A percentile compares a stretch with the other conserved stretches of the same genome.
phyloP scores from a whole-genome alignment of 2,888 invertebrate species.

The Leptinotarsa haldemani region DNA sequence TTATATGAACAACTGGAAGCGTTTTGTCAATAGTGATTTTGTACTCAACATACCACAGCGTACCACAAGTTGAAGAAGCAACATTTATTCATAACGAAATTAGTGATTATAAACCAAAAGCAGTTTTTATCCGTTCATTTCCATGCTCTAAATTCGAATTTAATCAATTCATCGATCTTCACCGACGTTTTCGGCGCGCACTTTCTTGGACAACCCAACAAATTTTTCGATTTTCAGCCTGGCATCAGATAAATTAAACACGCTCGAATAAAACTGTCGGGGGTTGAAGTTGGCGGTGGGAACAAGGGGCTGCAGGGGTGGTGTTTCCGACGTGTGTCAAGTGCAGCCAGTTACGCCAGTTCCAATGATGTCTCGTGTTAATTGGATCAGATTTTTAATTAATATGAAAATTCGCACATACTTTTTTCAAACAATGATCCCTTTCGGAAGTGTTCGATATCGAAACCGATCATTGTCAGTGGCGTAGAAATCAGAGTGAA shows the following conservation, averaged over 20 bases:
- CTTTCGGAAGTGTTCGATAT: conserved; percentile 36
- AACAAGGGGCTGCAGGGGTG: conserved; percentile 44
- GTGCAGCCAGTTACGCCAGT: conserved; percentile 63
- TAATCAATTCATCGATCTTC: background rate
- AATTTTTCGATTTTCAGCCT: conserved; percentile 39
- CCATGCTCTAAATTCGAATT: no score
- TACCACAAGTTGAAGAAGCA: no score
- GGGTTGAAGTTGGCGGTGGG: conserved; percentile 42
- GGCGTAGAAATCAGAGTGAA: background rate
- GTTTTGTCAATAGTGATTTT: no score
- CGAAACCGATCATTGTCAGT: background rate
- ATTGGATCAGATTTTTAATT: conserved; percentile 68
- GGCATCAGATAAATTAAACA: conserved; percentile 51
- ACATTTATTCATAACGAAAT: no score
- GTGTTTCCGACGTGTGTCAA: conserved; percentile 66
- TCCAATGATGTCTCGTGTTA: conserved; percentile 63
- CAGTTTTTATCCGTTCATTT: no score
- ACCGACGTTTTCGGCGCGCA: conserved; percentile 30
- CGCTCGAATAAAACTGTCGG: conserved; percentile 48
- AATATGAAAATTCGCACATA: conserved; percentile 66
- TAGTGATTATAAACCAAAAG: no score
- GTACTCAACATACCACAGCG: no score
- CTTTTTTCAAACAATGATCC: conserved; percentile 47
- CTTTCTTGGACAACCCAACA: conserved; percentile 13
- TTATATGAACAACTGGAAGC: no score